Conservation (phyloP, 1,140 invertebrate species). For the Drosophila auraria region DNA sequence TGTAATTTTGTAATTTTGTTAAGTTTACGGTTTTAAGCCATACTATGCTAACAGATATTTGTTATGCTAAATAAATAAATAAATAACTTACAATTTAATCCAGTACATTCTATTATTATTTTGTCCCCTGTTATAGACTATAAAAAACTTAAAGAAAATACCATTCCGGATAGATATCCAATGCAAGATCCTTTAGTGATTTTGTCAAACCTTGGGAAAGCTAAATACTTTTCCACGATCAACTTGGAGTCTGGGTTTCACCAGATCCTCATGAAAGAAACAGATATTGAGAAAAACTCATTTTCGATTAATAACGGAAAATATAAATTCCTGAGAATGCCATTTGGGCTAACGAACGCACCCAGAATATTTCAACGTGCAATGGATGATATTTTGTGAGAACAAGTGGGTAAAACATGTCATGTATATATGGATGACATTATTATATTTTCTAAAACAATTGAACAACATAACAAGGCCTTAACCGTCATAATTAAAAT, state of each 20-base stretch:
- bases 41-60: no score
- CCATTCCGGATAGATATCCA: background rate
- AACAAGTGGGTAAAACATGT: no score
- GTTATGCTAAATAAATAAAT: no score
- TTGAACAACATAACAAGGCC: no score
- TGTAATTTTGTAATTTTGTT: no score
- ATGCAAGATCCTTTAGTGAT: background rate
- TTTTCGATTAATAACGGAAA: background rate
- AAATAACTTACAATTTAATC: no score
- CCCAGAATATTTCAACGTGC: background rate
- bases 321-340: background rate
- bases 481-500: no score
- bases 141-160: slow-evolving; percentile 15
- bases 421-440: no score
- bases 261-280: background rate
- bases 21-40: no score
- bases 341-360: background rate
- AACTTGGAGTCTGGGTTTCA: background rate
- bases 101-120: no score
- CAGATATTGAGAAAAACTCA: background rate
- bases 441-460: no score
- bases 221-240: background rate
- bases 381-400: no score
- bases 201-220: background rate
- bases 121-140: background rate